Base-by-base conservation (phyloP, 2,113 vertebrate genomes). In the Paracanthobrama guichenoti region DNA sequence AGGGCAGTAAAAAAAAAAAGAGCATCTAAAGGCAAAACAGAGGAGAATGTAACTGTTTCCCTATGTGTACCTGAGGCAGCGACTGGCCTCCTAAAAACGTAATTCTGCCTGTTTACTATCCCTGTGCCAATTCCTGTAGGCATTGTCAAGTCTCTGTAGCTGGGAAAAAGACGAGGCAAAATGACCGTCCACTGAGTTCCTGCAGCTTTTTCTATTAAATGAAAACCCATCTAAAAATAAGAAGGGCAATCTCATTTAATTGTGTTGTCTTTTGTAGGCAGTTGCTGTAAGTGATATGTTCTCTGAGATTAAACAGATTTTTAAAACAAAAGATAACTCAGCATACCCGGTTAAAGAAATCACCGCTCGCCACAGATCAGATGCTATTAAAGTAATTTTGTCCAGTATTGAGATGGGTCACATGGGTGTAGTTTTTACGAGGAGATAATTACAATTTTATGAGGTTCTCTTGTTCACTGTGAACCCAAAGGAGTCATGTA, bases 41-140 rank as follows among this genome's bases (percentile, higher is more conserved):
- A 6, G 44, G 28, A 16, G 82, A 84, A 86, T 39, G 46, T 88
- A 91, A 91, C 86, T 89, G 87, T 86, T 92, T 93, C 87, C 84
- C 88, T 87, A 90, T 90, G 90, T 90, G 89, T 66, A 90, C 90
- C 86, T 64, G 86, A 84, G 88, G 89, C 90, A 60, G 79, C 20
- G 86, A 24, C 83, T 88, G 89, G 91, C 88, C 86, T 80, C 39
- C 69, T 85, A 86, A 73, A 13, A 35, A 74, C 87, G 83, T 86
- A 57, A 74, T 75, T 72, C 71, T 73, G 35, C 7, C 35, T 60
- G 73, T 75, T 75, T 75, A 53, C 24, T 28, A 31, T 75, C 48
- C 4, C 3, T 28, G 14, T 75, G 46, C 72, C 14, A 75, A 28
- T 22, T 39, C 2, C 53, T 55, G 50, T 57, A n/a, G 18, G 74